Evolutionary conservation across 2,113 vertebrate species (phyloP).

Genomic region (Xyliphius kryptos): DNA sequence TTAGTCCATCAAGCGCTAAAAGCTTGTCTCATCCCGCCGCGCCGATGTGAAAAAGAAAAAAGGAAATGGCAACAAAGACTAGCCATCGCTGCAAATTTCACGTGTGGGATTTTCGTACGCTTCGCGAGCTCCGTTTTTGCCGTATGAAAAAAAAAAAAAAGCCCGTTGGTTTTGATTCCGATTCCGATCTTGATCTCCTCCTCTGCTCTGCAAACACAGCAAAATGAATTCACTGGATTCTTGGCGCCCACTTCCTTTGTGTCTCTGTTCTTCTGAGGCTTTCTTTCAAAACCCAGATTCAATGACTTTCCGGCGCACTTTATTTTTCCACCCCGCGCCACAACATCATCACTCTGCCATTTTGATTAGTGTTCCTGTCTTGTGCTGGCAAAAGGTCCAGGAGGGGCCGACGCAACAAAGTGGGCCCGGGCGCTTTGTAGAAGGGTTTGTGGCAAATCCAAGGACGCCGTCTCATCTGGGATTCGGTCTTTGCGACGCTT

Average conservation of each 20-base stretch:
- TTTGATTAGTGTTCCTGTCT: too few species aligned
- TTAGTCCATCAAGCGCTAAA: constrained; percentile 14
- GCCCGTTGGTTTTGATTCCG: constrained; percentile 16
- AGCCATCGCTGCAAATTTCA: constrained; percentile 18
- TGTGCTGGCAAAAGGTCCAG: too few species aligned
- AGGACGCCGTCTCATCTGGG: too few species aligned
- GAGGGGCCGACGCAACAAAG: too few species aligned
- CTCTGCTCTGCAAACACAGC: constrained; percentile 23
- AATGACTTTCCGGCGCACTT: constrained; percentile 13
- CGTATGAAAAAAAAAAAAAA: too few species aligned
- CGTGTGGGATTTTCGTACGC: constrained; percentile 30
- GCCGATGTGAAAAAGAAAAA: constrained; percentile 20
- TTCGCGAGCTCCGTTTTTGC: constrained; percentile 38
- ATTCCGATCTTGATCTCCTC: constrained; percentile 38
- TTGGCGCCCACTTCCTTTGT: not conserved
- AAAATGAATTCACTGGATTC: constrained; percentile 36
- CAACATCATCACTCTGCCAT: too few species aligned
- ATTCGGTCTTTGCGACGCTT: too few species aligned
- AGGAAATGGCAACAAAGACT: constrained; percentile 25
- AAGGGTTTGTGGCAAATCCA: too few species aligned
- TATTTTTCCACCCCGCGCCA: too few species aligned
- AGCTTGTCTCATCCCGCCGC: constrained; percentile 17
- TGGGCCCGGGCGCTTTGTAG: too few species aligned
- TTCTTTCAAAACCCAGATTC: constrained; percentile 34
- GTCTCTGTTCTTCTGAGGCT: constrained; percentile 25